Conservation (phyloP, 64 coral and sea anemone genomes). For the Actinia tenebrosa region DNA sequence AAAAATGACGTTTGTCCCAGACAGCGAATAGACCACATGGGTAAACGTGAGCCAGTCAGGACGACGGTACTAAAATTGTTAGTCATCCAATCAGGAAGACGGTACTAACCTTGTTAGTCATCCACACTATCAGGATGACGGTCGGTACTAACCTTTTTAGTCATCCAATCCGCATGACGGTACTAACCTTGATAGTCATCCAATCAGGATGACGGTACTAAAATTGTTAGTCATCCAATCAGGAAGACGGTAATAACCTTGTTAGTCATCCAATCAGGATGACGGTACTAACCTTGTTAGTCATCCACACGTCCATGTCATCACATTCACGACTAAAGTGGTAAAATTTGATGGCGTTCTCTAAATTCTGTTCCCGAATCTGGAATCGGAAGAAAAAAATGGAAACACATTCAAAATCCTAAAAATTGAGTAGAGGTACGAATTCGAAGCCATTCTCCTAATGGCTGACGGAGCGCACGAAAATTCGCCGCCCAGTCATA, state of each 20-base stretch:
- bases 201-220: no score
- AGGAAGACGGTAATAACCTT: background rate
- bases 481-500: no score
- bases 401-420: background rate
- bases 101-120: background rate
- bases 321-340: slow-evolving; percentile 91
- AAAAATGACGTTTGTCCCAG: no score
- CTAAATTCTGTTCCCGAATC: slow-evolving; percentile 64
- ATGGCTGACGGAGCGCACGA: no score
- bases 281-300: slow-evolving; percentile 48
- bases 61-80: slow-evolving; percentile 19
- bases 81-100: background rate
- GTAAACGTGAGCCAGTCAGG: no score
- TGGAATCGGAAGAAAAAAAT: background rate
- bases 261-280: background rate
- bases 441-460: no score
- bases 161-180: background rate
- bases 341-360: slow-evolving; percentile 85
- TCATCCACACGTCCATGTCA: slow-evolving; percentile 88
- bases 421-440: no score
- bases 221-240: slow-evolving; percentile 49
- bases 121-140: no score
- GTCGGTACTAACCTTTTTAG: no score
- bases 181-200: no score
- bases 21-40: no score